Conservation (phyloP, 2,888 invertebrate genomes). For the Synanthedon myopaeformis region DNA sequence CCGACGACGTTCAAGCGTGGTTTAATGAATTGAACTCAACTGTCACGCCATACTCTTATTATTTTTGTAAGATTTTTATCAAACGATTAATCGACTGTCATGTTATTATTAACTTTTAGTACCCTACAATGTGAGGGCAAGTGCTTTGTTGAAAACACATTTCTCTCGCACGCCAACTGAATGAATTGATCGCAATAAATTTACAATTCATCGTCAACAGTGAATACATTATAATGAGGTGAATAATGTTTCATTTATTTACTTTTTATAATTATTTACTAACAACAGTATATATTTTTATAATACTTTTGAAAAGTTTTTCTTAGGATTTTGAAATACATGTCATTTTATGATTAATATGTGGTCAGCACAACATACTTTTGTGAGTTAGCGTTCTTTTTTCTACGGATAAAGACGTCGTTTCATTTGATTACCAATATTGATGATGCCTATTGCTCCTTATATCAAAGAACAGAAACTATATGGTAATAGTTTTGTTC, state of each 20-base stretch:
- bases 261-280: background rate
- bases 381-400: too few species aligned
- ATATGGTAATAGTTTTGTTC: too few species aligned
- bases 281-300: background rate
- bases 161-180: background rate
- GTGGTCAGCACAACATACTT: too few species aligned
- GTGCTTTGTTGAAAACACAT: background rate
- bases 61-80: slow-evolving; percentile 30
- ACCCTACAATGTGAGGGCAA: slow-evolving; percentile 2
- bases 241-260: background rate
- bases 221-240: background rate
- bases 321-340: too few species aligned
- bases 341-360: too few species aligned
- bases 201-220: background rate
- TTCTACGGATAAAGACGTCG: too few species aligned
- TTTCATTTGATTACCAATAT: too few species aligned
- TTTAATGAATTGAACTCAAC: slow-evolving; percentile 15
- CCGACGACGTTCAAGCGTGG: slow-evolving; percentile 33
- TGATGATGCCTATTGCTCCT: too few species aligned
- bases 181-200: background rate
- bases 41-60: slow-evolving; percentile 16
- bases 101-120: slow-evolving; percentile 10
- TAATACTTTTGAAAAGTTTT: too few species aligned
- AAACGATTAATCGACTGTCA: slow-evolving; percentile 12
- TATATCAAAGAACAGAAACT: too few species aligned